These are phyloP conservation scores for Rhimphoctona megacephalus DNA, from an alignment of 2,888 invertebrate species.

Conservation along the genomic window DNA sequence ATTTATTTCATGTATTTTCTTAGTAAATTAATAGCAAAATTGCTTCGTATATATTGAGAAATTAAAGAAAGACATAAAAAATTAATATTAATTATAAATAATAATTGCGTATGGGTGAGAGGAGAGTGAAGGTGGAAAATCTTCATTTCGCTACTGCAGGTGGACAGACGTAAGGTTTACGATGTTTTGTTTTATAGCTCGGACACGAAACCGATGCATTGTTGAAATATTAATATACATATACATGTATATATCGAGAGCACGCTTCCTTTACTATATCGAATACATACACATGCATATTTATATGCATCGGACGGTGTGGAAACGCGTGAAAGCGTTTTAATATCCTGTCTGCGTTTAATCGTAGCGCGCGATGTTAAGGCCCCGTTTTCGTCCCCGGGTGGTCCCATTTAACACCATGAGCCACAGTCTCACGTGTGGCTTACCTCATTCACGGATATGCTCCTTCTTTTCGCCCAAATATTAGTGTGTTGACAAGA, in stretches of 20 bases:
- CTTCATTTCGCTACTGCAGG: conserved; percentile 27
- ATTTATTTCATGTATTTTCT: too few relatives aligned
- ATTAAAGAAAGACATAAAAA: not conserved
- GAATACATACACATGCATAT: not conserved
- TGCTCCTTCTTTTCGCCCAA: conserved; percentile 5
- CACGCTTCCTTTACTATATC: conserved; percentile 27
- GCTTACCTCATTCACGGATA: conserved; percentile 46
- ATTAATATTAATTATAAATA: conserved; percentile 15
- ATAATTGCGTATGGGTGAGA: conserved; percentile 25
- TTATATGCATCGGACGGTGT: conserved; percentile 6
- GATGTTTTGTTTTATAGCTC: conserved; percentile 78
- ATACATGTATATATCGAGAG: not conserved
- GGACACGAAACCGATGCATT: conserved; percentile 78
- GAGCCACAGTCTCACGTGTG: conserved; percentile 46
- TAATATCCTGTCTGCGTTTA: conserved; percentile 84
- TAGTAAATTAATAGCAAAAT: too few relatives aligned
- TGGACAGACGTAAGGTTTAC: conserved; percentile 78
- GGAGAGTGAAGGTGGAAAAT: conserved; percentile 28
- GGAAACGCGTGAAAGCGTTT: conserved; percentile 74
- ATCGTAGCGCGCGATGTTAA: conserved; percentile 81
- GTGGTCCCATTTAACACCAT: conserved; percentile 81
- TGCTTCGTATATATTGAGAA: not conserved
- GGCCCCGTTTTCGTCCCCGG: conserved; percentile 73
- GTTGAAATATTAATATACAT: conserved; percentile 77
- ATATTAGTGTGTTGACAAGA: conserved; percentile 26